Base-by-base conservation (phyloP, 2,113 vertebrate genomes). In the Cryptotis parvus region DNA sequence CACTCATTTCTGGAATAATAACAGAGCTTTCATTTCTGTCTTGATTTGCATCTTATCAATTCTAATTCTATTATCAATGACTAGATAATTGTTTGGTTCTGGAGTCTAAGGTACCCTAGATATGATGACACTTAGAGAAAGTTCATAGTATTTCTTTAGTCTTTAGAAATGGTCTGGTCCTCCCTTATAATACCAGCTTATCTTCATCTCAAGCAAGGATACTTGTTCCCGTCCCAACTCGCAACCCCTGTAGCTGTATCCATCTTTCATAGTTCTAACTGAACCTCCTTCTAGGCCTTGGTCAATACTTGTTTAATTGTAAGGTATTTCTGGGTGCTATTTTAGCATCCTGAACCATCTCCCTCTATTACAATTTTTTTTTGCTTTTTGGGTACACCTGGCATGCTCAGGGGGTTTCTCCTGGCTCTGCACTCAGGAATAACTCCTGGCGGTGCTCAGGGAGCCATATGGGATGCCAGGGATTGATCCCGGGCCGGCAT, bases 11-110 rank as follows among this genome's bases (percentile, higher is more conserved):
- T 4, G 55, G 27, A 82, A 26, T 43, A 75, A 84, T 39, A 22
- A 45, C 27, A 70, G 27, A 89, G 16, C n/a, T 84, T 69, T 69
- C 12, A 68, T 70, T 89, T 82, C 88, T 16, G 84, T 22, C 88
- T 79, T 22, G 77, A 16, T 31, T 39, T 4, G 1, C 20, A 52
- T 84, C n/a, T 24, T 20, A 24, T 31, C 26, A 15, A 35, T 16
- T 22, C 8, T 24, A 69, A 29, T 3, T 55, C 39, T 31, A 72
- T 24, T 78, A 11, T 58, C 29, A 76, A 6, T 66, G 84, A 61
- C 41, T 11, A 76, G 88, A 37, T 84, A 37, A 55, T 31, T 5
- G n/a, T 15, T 84, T 18, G 39, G 33, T 2, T 52, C 27, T 79
- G 15, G 61, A 82, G 20, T 14, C n/a, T 68, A 68, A 78, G 52